Conservation (phyloP, 2,888 invertebrate genomes). For the Esperia sulphurella region DNA sequence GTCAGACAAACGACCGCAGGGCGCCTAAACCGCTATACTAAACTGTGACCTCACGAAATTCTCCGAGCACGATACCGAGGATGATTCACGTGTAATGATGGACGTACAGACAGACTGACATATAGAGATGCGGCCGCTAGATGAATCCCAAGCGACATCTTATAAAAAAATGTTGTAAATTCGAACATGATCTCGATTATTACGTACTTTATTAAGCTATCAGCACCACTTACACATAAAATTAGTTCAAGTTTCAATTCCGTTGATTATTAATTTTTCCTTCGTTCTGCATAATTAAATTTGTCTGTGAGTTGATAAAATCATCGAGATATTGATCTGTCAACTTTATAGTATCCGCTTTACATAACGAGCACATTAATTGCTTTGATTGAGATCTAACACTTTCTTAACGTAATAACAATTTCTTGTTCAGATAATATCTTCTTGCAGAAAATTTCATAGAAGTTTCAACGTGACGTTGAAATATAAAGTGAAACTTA, state of each 20-base stretch:
- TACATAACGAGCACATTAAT: conserved; percentile 4
- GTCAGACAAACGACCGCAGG: conserved; percentile 66
- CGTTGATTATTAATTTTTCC: conserved; percentile 26
- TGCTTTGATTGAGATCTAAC: conserved; percentile 23
- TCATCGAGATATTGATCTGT: conserved; percentile 6
- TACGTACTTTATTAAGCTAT: conserved; percentile 53
- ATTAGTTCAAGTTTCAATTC: conserved; percentile 42
- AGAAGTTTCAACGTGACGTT: conserved; percentile 38
- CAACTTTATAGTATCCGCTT: conserved; percentile 4
- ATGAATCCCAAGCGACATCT: conserved; percentile 57
- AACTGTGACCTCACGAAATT: conserved; percentile 79
- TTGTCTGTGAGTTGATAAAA: conserved; percentile 26
- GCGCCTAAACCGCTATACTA: conserved; percentile 76
- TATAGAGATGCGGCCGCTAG: conserved; percentile 60
- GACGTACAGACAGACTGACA: conserved; percentile 55
- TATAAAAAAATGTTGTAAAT: conserved; percentile 34
- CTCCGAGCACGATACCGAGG: conserved; percentile 65
- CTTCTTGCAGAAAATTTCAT: conserved; percentile 10
- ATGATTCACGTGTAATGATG: conserved; percentile 73
- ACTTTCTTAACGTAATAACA: not conserved
- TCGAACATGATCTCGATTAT: conserved; percentile 35
- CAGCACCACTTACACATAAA: conserved; percentile 46
- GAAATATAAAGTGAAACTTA: conserved; percentile 68
- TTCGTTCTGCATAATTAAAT: conserved; percentile 20
- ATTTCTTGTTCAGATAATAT: not conserved